Percentiles rank a stretch among this genome's conserved stretches.
phyloP scores from a whole-genome alignment of 2,888 invertebrate genomes.

The Tipula unca region DNA sequence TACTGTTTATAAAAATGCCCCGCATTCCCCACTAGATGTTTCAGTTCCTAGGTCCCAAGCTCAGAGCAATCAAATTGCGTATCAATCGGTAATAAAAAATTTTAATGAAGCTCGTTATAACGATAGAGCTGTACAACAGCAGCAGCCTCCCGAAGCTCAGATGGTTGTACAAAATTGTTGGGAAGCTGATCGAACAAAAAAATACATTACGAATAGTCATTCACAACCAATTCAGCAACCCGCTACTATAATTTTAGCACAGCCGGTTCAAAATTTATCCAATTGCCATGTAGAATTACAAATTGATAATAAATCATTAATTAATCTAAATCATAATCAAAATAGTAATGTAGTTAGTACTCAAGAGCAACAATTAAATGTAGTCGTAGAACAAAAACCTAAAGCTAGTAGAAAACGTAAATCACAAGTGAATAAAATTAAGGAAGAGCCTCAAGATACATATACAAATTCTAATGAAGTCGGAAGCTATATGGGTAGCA shows the following conservation, averaged over 20 bases:
- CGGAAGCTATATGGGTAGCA: slow-evolving; percentile 32
- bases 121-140: slow-evolving; percentile 24
- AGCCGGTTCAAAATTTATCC: slow-evolving; percentile 58
- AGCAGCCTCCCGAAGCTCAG: slow-evolving; percentile 41
- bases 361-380: slow-evolving; percentile 41
- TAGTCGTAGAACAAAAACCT: slow-evolving; percentile 37
- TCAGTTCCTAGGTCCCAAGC: slow-evolving; percentile 56
- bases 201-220: slow-evolving; percentile 42
- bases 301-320: slow-evolving; percentile 36
- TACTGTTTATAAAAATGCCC: slow-evolving; percentile 34
- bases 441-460: slow-evolving; percentile 10
- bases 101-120: slow-evolving; percentile 27
- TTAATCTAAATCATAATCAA: slow-evolving; percentile 41
- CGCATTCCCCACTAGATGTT: slow-evolving; percentile 62
- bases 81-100: slow-evolving; percentile 68
- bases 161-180: slow-evolving; percentile 47
- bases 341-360: slow-evolving; percentile 38
- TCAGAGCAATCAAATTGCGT: slow-evolving; percentile 57
- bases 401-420: slow-evolving; percentile 21
- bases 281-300: slow-evolving; percentile 69
- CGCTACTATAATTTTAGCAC: not conserved
- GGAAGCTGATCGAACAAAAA: slow-evolving; percentile 47
- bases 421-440: slow-evolving; percentile 31
- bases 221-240: slow-evolving; percentile 24
- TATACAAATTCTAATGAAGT: not conserved